Base-by-base conservation (phyloP, 1,140 invertebrate genomes). In the Lysiphlebus fabarum region DNA sequence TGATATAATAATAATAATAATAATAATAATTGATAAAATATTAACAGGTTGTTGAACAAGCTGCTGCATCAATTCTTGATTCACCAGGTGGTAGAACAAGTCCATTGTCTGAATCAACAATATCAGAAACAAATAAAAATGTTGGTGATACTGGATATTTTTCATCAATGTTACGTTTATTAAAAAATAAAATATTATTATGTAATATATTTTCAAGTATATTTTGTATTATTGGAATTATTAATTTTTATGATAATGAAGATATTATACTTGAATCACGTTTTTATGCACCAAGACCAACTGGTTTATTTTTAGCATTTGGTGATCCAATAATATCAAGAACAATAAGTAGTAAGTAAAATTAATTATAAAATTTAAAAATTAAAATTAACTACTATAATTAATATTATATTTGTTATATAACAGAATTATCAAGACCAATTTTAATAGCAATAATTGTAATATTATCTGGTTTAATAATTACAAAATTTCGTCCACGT, bases 181-280 rank as follows among this genome's bases (percentile, higher is more conserved):
- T 87, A 3, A 81, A 67, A 34, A 88, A 87, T 59, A 83, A 80
- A 65, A 80, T 86, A 60, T 67, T 87, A 0, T 75, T 87, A 51
- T 75, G 81, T 37, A 87, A 86, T 63, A 75, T 83, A 42, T 37
- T 84, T 3, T 81, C 84, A 8, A 71, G 80, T 7, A 74, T 82
- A 45, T 82, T 86, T 56, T 81, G 85, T 61, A 72, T 83, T 58
- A 82, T 80, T 56, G 85, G 81, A 2, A 48, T 84, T 7, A 59
- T 82, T 2, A 86, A 86, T 70, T 87, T 83, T 56, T 63, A 71
- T 2, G 63, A 72, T 7, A 80, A 82, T 54, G 83, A 86, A 71
- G 79, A 85, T 60, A 73, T 79, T 17, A 85, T 84, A 62, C 71
- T 85, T 56, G 82, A 86, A 66, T 80, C 85, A 1, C 78, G 81